Base-by-base conservation (phyloP, 1,140 invertebrate species). In the Holcopasites calliopsidis region DNA sequence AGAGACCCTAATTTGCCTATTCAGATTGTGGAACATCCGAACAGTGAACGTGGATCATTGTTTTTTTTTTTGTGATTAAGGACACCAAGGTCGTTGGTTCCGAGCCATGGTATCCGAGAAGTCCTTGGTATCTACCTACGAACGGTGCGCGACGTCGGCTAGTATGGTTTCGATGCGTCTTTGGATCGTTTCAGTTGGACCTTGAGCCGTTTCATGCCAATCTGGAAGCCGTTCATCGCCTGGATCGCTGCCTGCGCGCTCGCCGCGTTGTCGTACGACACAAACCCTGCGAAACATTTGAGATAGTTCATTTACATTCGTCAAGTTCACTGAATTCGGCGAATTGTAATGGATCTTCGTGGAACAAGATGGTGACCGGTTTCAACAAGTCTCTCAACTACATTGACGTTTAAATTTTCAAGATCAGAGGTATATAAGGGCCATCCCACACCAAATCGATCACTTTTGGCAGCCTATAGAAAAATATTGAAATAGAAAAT, bases 181-280 rank as follows among this genome's bases (percentile, higher is more conserved):
- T 98, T 99, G 84, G 97, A 96, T 92, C 97, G 95, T 94, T 99
- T 99, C 88, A 99, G 94, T 93, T 99, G 98, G 90, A 99, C 98
- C 95, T 99, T 99, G 80, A 99, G 95, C 89, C 98, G 95, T 92
- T 99, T 99, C 90, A 97, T 98, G 88, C 98, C 98, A 91, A 99
- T 97, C 93, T 98, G 98, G 91, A 98, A 99, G 83, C 98, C 97
- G 92, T 99, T 98, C 98, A 99, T 99, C 85, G 97, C 96, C 89
- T 97, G 96, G 86, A 99, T 99, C 79, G 98, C 98, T 86, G 96
- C 95, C 91, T 98, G 97, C 76, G 98, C 98, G 88, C 97, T 98
- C 79, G 95, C 92, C 61, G 96, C 94, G 92, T 98, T 99, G 92
- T 99, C 98, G 90, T 98, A 99, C 71, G 98, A 99, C 58, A 99